Evolutionary conservation across 2,888 invertebrate species (phyloP).

Genomic region (Cecidostiba fungosa): DNA sequence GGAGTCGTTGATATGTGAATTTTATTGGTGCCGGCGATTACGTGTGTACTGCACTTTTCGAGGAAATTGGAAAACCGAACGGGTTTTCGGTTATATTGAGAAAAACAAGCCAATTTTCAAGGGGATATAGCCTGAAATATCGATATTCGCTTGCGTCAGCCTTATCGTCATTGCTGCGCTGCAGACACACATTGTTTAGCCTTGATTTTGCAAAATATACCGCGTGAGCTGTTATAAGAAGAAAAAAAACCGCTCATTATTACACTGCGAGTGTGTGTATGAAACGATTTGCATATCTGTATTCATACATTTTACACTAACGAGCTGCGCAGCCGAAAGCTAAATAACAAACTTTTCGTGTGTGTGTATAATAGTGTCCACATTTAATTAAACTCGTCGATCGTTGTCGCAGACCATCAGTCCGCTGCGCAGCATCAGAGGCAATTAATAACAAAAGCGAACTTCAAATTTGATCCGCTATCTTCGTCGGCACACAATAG

Average conservation of each 20-base stretch:
- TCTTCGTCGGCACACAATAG: neutral
- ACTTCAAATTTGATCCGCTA: conserved; percentile 27
- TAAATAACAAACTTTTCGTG: too few species aligned
- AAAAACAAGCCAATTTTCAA: conserved; percentile 13
- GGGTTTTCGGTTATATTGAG: neutral
- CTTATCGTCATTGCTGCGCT: neutral
- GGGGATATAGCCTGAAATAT: conserved; percentile 17
- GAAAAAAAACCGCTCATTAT: neutral
- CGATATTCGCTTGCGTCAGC: conserved; percentile 38
- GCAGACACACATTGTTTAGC: conserved; percentile 24
- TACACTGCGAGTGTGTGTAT: neutral
- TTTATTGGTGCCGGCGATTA: neutral
- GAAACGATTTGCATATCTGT: neutral
- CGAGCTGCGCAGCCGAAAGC: too few species aligned
- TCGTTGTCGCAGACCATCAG: too few species aligned
- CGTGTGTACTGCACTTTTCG: neutral
- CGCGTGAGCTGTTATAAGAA: neutral
- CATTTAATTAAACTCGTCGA: conserved; percentile 8
- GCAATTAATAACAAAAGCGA: neutral
- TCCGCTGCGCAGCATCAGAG: neutral
- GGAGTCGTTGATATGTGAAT: neutral
- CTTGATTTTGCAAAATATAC: conserved; percentile 40
- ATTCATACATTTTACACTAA: too few species aligned
- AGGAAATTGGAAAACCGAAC: neutral
- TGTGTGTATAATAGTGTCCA: too few species aligned